A percentile compares a stretch with the other conserved stretches of the same genome.
Conservation (phyloP, 2,888 invertebrate genomes). For the Podotricha telesiphe region DNA sequence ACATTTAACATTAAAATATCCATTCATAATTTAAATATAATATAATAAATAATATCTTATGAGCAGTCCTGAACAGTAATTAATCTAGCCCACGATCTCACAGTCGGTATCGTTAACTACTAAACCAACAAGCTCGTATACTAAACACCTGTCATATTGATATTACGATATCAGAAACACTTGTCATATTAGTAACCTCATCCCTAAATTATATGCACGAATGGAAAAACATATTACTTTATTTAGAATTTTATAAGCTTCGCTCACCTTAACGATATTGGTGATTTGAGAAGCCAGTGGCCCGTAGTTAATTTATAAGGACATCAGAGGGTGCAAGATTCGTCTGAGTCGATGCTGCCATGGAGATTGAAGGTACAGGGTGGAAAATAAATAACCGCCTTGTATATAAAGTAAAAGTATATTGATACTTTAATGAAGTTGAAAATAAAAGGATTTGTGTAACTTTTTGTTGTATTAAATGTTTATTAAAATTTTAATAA, state of each 20-base stretch:
- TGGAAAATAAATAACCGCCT: constrained; percentile 28
- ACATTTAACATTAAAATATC: too few species aligned
- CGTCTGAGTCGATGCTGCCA: constrained; percentile 41
- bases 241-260: constrained; percentile 70
- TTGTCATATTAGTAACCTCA: constrained; percentile 34
- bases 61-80: too few species aligned
- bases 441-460: neutral
- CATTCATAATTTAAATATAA: too few species aligned
- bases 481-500: neutral
- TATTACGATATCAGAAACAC: neutral
- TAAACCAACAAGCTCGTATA: too few species aligned
- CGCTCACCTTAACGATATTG: constrained; percentile 62
- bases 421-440: constrained; percentile 13
- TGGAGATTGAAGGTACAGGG: constrained; percentile 36
- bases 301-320: constrained; percentile 71
- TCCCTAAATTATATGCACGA: constrained; percentile 66
- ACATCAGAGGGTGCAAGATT: constrained; percentile 59
- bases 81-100: too few species aligned
- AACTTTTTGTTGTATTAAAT: neutral
- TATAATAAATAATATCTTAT: too few species aligned
- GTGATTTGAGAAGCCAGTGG: constrained; percentile 59
- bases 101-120: too few species aligned
- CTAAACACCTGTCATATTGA: neutral
- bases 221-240: constrained; percentile 64
- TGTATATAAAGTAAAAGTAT: constrained; percentile 12